Percentiles rank a stretch among this genome's conserved stretches.
These are phyloP conservation scores for Peromyscus melanophrys DNA, from an alignment of 2,797 vertebrate genomes.

Conservation along the genomic window DNA sequence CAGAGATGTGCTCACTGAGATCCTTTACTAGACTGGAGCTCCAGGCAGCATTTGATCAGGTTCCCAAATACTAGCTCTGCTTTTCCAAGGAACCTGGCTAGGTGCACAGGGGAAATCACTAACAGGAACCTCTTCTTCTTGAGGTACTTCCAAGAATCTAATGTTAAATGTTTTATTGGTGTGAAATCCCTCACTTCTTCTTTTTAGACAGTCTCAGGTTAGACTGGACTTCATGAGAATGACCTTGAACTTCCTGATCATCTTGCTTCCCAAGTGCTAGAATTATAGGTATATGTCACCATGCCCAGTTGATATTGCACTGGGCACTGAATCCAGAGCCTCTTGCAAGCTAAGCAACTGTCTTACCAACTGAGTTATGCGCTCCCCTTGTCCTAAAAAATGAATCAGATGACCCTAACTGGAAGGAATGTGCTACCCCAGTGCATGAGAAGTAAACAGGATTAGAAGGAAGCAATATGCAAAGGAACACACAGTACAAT, in stretches of 20 bases:
- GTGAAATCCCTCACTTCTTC: not conserved
- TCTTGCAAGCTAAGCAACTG: not conserved
- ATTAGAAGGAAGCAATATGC: not conserved
- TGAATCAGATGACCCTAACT: conserved; percentile 64
- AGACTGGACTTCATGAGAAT: not conserved
- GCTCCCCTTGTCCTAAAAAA: not conserved
- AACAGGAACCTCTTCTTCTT: not conserved
- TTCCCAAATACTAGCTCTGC: conserved; percentile 10
- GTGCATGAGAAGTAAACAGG: conserved; percentile 1
- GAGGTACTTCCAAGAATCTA: conserved; percentile 58
- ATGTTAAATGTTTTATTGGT: conserved; percentile 42
- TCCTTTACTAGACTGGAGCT: conserved; percentile 5
- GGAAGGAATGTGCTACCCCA: not conserved
- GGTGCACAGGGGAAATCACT: conserved; percentile 11
- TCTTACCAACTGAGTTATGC: not conserved
- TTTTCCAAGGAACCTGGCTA: conserved; percentile 41
- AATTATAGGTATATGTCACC: not conserved
- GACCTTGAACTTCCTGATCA: not conserved
- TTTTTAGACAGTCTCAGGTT: not conserved
- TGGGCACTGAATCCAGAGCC: not conserved
- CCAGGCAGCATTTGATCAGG: not conserved
- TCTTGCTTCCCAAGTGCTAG: not conserved
- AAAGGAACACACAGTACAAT: not conserved
- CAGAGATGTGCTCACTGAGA: not conserved
- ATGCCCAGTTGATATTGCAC: not conserved